Conservation (phyloP, 1,140 invertebrate species). For the Venustaconcha ellipsiformis region DNA sequence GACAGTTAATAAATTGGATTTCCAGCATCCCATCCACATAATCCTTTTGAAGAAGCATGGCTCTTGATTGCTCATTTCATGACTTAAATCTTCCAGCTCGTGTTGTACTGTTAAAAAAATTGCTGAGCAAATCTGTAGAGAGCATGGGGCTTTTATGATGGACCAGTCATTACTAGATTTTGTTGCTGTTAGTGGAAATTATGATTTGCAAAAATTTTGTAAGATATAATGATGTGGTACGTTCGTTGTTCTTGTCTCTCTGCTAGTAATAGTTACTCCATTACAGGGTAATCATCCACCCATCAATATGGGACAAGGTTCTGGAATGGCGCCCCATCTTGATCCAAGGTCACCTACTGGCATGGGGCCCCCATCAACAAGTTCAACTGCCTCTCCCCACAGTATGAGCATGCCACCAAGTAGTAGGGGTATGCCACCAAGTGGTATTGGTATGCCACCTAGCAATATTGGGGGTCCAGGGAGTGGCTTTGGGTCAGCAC, state of each 20-base stretch:
- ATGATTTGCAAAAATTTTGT: not conserved
- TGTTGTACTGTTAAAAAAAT: too few species aligned
- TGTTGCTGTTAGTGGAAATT: not conserved
- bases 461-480: slow-evolving; percentile 20
- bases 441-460: slow-evolving; percentile 17
- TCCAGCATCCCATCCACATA: too few species aligned
- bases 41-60: too few species aligned
- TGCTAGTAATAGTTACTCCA: too few species aligned
- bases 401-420: slow-evolving; percentile 4
- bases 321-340: not conserved
- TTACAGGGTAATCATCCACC: not conserved
- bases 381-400: not conserved
- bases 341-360: not conserved
- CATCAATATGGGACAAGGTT: not conserved
- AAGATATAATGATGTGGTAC: not conserved
- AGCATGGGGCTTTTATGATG: not conserved
- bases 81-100: too few species aligned
- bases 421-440: slow-evolving; percentile 23
- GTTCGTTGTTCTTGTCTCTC: not conserved
- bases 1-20: too few species aligned
- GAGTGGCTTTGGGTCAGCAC: slow-evolving; percentile 6
- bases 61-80: too few species aligned
- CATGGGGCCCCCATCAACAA: slow-evolving; percentile 1
- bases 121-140: too few species aligned
- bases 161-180: not conserved